Evolutionary conservation across 2,797 vertebrate genomes (phyloP), one percentile per base, ranked within the genome.

Genomic region (Chelon labrosus): DNA sequence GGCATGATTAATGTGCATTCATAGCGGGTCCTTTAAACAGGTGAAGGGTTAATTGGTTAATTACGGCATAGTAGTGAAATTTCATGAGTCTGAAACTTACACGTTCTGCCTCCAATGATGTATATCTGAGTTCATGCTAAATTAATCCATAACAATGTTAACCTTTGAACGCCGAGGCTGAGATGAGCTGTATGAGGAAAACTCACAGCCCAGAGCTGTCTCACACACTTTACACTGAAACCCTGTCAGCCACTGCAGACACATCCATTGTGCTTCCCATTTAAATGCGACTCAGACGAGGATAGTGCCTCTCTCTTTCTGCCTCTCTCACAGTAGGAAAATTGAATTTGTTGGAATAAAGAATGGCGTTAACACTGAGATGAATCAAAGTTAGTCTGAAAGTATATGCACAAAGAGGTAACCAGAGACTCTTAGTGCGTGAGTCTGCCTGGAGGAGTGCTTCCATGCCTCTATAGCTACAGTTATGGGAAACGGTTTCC

Each of bases 401-500:
- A 76, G 75, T 39, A 64, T 56, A 49, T 19, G 64, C 31, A 67
- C 37, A 68, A 72, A 73, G 50, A 76, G 20, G 71, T 46, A 86
- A 67, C 70, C 12, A 8, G 75, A 84, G 70, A 75, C 55, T 70
- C 79, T 74, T 12, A 49, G 65, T 47, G 39, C 2, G 0, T 1
- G 14, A 20, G 60, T 72, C 60, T 60, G 73, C 42, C 66, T 47
- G 63, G 42, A 63, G 61, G 66, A 66, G 56, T 11, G 51, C 62
- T 69, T 71, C 46, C 51, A 56, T 83, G 53, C 47, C 56, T 72
- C 58, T 61, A 10, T 22, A 8, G 4, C 50, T 37, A 44, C 41
- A 75, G 53, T 50, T 75, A 68, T 55, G 38, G 49, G 63, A 86
- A 75, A 77, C 60, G 64, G 85, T 90, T 92, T 88, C 86, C 86